Evolutionary conservation across 2,113 vertebrate species (phyloP).

Genomic region (Megaceryle torquata): DNA sequence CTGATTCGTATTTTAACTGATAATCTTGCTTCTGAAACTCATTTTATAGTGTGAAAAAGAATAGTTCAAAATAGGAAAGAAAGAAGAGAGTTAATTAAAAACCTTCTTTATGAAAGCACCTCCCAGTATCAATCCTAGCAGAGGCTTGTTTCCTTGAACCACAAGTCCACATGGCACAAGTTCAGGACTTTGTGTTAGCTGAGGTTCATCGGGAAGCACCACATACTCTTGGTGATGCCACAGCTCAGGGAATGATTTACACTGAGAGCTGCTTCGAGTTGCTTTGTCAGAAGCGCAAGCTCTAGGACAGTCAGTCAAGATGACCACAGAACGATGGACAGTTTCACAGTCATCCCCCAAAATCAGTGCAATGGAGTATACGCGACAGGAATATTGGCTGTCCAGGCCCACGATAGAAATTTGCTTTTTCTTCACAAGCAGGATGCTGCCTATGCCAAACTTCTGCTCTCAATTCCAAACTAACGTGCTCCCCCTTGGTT

Average conservation of each 20-base stretch:
- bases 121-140: background rate
- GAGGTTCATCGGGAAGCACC: background rate
- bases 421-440: background rate
- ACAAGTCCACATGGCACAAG: background rate
- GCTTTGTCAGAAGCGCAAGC: background rate
- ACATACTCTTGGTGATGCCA: background rate
- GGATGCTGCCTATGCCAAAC: background rate
- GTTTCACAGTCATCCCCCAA: background rate
- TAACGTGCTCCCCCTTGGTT: background rate
- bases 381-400: background rate
- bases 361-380: fast-evolving
- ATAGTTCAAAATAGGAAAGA: background rate
- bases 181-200: background rate
- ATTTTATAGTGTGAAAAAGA: background rate
- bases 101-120: background rate
- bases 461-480: background rate
- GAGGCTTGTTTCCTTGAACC: background rate
- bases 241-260: background rate
- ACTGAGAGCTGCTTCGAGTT: background rate
- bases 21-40: background rate
- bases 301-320: background rate
- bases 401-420: background rate
- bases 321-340: background rate
- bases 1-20: background rate
- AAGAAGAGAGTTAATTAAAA: background rate